A percentile compares a stretch with the other conserved stretches of the same genome.
Evolutionary conservation across 2,113 vertebrate species (phyloP).

Genomic region (Daphoenositta chrysoptera): DNA sequence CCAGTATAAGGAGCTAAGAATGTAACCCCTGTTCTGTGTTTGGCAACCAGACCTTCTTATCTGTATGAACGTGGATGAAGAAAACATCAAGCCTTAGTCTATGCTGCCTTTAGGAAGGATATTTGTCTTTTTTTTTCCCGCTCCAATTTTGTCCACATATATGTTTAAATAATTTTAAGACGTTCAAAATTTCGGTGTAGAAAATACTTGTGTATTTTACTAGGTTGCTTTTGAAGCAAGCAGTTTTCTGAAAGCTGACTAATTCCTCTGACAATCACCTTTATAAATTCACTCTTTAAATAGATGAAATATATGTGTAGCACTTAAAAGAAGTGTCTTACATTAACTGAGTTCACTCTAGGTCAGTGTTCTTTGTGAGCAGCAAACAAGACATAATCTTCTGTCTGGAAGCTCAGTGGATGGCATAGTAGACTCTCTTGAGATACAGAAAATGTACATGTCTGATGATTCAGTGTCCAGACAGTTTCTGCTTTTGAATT

Average conservation of each 20-base stretch:
- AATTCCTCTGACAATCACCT: neutral
- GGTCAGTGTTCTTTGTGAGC: conserved; percentile 64
- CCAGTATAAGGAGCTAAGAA: conserved; percentile 12
- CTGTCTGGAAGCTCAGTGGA: conserved; percentile 61
- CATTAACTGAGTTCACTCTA: conserved; percentile 64
- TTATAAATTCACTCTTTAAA: conserved; percentile 16
- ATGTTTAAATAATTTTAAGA: neutral
- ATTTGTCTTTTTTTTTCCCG: neutral
- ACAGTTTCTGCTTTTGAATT: conserved; percentile 74
- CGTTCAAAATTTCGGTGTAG: neutral
- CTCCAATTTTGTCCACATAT: neutral
- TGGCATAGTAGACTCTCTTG: conserved; percentile 66
- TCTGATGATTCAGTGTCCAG: conserved; percentile 75
- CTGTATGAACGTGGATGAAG: neutral
- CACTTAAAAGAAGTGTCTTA: conserved; percentile 36
- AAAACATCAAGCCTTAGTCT: neutral
- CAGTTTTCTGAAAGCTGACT: neutral
- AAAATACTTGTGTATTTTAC: neutral
- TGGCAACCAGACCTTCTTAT: neutral
- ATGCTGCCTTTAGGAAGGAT: neutral
- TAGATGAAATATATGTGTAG: conserved; percentile 26
- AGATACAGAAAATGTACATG: conserved; percentile 70
- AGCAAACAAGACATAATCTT: conserved; percentile 69
- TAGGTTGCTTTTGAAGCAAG: neutral
- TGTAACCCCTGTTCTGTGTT: conserved; percentile 18